Conservation (phyloP, 2,797 vertebrate species). For the Eulemur albifrons region DNA sequence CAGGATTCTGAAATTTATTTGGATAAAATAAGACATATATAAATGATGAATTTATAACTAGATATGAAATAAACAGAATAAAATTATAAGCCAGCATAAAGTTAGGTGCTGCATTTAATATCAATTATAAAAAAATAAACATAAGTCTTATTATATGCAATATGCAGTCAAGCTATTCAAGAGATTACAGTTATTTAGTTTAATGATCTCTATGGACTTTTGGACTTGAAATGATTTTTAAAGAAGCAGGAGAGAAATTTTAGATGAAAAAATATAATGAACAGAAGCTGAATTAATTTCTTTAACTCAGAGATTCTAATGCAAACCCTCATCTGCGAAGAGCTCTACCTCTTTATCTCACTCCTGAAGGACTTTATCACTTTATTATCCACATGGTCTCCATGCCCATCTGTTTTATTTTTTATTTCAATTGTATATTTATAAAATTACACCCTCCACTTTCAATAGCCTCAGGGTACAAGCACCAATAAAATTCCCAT, state of each 20-base stretch:
- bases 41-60: background rate
- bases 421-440: slow-evolving; percentile 76
- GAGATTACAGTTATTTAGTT: background rate
- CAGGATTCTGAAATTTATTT: background rate
- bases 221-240: background rate
- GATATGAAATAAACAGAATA: background rate
- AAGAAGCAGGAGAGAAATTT: background rate
- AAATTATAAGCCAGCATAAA: background rate
- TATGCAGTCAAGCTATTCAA: background rate
- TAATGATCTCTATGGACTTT: background rate
- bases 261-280: background rate
- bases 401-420: slow-evolving; percentile 64
- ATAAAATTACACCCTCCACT: slow-evolving; percentile 71
- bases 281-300: background rate
- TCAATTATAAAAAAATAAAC: background rate
- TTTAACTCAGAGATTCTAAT: background rate
- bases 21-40: background rate
- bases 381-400: slow-evolving; percentile 36
- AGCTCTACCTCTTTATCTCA: background rate
- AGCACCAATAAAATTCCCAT: slow-evolving; percentile 80
- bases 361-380: background rate
- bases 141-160: background rate
- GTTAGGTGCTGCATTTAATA: background rate
- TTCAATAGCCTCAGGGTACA: slow-evolving; percentile 74
- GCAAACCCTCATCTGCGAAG: background rate